Conservation (phyloP, 1,140 invertebrate genomes). For the Hermatobates lingyangjiaoensis region DNA sequence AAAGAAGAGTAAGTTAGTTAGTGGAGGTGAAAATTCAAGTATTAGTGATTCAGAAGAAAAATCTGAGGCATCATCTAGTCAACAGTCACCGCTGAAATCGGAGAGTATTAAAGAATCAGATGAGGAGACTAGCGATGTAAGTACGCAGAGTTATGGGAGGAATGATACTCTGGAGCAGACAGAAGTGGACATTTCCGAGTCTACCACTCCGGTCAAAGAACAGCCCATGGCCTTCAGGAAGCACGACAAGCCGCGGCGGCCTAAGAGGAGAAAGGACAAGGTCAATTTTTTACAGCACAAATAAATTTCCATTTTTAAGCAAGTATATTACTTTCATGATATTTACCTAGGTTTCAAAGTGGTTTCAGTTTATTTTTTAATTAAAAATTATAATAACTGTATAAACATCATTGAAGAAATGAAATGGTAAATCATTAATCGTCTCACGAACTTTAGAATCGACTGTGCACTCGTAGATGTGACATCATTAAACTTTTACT, state of each 20-base stretch:
- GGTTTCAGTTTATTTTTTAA: no score
- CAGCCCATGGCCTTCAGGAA: neutral
- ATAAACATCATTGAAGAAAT: no score
- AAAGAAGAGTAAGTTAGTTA: constrained; percentile 21
- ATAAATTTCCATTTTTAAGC: neutral
- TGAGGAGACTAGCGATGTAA: neutral
- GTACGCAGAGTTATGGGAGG: neutral
- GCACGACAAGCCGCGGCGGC: neutral
- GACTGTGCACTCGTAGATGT: no score
- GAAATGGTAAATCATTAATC: no score
- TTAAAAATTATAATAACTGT: no score
- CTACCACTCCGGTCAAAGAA: constrained; percentile 4
- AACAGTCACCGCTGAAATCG: neutral
- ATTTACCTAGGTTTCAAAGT: no score
- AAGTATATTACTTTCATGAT: no score
- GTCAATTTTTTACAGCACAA: neutral
- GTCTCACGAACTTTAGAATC: no score
- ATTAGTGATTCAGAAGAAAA: constrained; percentile 35
- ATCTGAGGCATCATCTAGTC: constrained; percentile 3
- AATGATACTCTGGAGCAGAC: neutral
- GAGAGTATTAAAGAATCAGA: neutral
- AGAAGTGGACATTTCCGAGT: constrained; percentile 3
- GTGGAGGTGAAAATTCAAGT: constrained; percentile 31
- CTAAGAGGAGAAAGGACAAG: neutral
- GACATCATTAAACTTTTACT: no score